phyloP scores from a whole-genome alignment of 2,888 invertebrate genomes.

The Trissolcus japonicus region DNA sequence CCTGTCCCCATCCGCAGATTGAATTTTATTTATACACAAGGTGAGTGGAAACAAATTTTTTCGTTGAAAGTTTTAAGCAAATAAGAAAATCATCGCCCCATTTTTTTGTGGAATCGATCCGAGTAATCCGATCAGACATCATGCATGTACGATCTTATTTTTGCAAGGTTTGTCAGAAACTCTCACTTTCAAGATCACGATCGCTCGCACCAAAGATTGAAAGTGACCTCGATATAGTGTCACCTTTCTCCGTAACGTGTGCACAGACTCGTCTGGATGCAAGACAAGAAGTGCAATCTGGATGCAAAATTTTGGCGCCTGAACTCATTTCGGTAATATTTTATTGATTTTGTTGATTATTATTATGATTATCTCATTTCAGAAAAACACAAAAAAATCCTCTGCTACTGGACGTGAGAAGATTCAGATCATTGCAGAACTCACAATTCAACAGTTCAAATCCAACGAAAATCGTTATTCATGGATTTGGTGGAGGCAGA shows the following conservation, averaged over 20 bases:
- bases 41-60: slow-evolving; percentile 72
- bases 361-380: slow-evolving; percentile 44
- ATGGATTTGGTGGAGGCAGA: slow-evolving; percentile 92
- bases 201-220: slow-evolving; percentile 69
- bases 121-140: neutral
- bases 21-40: slow-evolving; percentile 89
- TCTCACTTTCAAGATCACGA: slow-evolving; percentile 76
- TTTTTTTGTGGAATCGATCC: too few relatives aligned
- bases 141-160: slow-evolving; percentile 25
- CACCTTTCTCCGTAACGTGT: slow-evolving; percentile 70
- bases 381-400: slow-evolving; percentile 87
- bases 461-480: slow-evolving; percentile 91
- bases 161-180: slow-evolving; percentile 56
- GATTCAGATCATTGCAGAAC: slow-evolving; percentile 83
- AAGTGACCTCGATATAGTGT: slow-evolving; percentile 72
- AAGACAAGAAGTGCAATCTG: too few relatives aligned
- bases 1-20: slow-evolving; percentile 89
- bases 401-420: slow-evolving; percentile 83
- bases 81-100: too few relatives aligned
- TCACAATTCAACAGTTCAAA: slow-evolving; percentile 87
- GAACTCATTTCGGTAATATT: neutral
- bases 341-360: neutral
- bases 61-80: too few relatives aligned
- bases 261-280: neutral
- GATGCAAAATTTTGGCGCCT: neutral